Evolutionary conservation across 2,888 invertebrate genomes (phyloP), one percentile per base, ranked within the genome.

Genomic region (Tortricodes alternella): DNA sequence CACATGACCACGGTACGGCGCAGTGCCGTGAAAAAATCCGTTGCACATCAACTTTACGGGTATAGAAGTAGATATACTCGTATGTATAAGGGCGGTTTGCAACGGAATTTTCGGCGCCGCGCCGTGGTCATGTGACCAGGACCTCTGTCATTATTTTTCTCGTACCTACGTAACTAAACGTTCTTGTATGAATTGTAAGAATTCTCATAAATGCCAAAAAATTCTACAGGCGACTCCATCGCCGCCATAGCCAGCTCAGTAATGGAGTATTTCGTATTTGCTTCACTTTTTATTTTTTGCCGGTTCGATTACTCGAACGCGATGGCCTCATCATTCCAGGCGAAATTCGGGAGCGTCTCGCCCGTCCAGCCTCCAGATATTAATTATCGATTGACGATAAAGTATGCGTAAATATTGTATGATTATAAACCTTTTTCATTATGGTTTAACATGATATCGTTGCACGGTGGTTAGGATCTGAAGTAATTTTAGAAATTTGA

Each of bases 191-290:
- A 34, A 18, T 29, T 29, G 11, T 5, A 0, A 15, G 8, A 24
- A 7, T 44, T 7, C 19, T 21, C 8, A 44, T 18, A 44, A 11
- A 2, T 27, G n/a, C 16, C n/a, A 27, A 43, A 24, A 37, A 15
- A 1, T 18, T 48, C 9, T 4, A 38, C 52, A 65, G 62, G 60
- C 79, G 69, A 65, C 86, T 89, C 89, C 71, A 86, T 65, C 52
- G 76, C 56, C 59, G 67, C 56, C 66, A 56, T 78, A 65, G 66
- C 63, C 73, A 62, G 63, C 71, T 70, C 76, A 67, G 88, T 89
- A 89, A 90, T 89, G 89, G 85, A 88, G 89, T 88, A 89, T 89
- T 90, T 89, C 87, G 88, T 89, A 89, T 90, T 90, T 90, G 88
- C 79, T 85, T 90, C 89, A 88, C 88, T 90, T 89, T 89, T 89